Percentiles rank a stretch among this genome's conserved stretches.
phyloP scores from a whole-genome alignment of 2,888 invertebrate species.

The Cetonia aurata region DNA sequence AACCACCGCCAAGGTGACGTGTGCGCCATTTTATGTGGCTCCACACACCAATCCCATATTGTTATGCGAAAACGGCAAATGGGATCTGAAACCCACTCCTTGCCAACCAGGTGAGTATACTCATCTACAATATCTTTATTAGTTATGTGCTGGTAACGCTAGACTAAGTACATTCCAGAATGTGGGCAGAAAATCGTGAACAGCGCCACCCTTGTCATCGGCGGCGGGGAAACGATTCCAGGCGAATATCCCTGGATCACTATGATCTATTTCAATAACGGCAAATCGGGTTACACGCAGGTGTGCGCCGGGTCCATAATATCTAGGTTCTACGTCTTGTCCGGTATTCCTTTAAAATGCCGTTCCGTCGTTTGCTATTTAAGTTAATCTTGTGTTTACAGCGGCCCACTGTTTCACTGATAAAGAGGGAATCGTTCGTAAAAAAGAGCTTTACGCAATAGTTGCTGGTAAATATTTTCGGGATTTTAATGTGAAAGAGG shows the following conservation, averaged over 20 bases:
- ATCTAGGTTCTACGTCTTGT: conserved; percentile 35
- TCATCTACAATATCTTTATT: neutral
- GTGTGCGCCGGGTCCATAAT: conserved; percentile 44
- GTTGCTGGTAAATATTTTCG: conserved; percentile 61
- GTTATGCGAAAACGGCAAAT: conserved; percentile 21
- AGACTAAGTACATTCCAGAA: conserved; percentile 10
- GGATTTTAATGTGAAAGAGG: conserved; percentile 53
- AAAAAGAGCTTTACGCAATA: conserved; percentile 49
- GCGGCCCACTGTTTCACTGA: conserved; percentile 57
- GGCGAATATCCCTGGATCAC: conserved; percentile 44
- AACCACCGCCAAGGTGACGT: conserved; percentile 8
- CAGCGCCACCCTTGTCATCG: conserved; percentile 19
- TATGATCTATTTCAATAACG: conserved; percentile 22
- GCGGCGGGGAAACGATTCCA: conserved; percentile 13
- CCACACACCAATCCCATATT: neutral
- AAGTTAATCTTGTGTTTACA: conserved; percentile 8
- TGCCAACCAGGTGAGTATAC: conserved; percentile 26
- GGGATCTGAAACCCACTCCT: conserved; percentile 11
- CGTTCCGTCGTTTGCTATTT: neutral
- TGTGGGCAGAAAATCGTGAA: conserved; percentile 37
- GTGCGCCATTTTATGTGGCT: conserved; percentile 12
- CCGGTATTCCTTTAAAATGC: conserved; percentile 30
- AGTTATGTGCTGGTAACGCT: neutral
- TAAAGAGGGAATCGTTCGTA: conserved; percentile 42
- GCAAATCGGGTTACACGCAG: neutral